Conservation (phyloP, 2,888 invertebrate genomes). For the Troides oblongomaculatus region DNA sequence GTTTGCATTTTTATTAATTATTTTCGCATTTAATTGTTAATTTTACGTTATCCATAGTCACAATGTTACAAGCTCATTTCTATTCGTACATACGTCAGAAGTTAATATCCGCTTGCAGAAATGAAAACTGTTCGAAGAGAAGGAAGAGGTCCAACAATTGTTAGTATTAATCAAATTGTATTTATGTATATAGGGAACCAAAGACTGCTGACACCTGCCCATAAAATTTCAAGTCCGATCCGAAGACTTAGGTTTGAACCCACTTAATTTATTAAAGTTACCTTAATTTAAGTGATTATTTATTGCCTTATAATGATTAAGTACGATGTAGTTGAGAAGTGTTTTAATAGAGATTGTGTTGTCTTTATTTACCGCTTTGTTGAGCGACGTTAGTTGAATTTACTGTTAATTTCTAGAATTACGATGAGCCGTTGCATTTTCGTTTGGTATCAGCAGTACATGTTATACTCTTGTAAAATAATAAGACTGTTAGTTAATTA, state of each 20-base stretch:
- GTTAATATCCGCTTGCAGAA: constrained; percentile 64
- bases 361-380: constrained; percentile 34
- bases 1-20: constrained; percentile 26
- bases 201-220: constrained; percentile 70
- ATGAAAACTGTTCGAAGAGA: constrained; percentile 65
- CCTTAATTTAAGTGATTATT: constrained; percentile 74
- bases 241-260: constrained; percentile 51
- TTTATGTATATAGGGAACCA: constrained; percentile 69
- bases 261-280: constrained; percentile 76
- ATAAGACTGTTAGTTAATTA: constrained; percentile 78
- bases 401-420: constrained; percentile 54
- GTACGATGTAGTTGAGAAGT: constrained; percentile 38
- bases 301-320: constrained; percentile 69
- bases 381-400: constrained; percentile 40
- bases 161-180: constrained; percentile 39
- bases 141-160: constrained; percentile 56
- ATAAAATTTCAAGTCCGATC: constrained; percentile 46
- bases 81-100: constrained; percentile 53
- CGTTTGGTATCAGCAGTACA: constrained; percentile 56
- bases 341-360: constrained; percentile 31
- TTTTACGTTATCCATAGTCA: constrained; percentile 33
- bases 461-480: constrained; percentile 76
- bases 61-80: constrained; percentile 35
- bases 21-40: constrained; percentile 1
- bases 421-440: constrained; percentile 69